Evolutionary conservation across 2,113 vertebrate genomes (phyloP).

Genomic region (Epinephelus lanceolatus): DNA sequence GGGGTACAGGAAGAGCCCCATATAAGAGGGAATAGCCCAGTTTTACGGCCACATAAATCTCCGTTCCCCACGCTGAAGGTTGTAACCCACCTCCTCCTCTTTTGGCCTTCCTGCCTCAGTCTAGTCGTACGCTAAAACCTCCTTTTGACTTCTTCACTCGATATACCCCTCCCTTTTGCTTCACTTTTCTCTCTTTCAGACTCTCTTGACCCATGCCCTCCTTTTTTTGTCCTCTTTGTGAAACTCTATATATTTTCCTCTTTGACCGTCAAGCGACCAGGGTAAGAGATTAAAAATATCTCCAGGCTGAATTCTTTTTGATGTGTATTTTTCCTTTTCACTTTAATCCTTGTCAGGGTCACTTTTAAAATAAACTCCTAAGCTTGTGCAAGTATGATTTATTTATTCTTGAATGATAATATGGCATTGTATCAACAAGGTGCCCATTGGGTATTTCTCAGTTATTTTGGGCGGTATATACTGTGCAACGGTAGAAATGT

Average conservation of each 20-base stretch:
- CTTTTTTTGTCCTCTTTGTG: not conserved
- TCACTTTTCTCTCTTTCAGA: constrained; percentile 36
- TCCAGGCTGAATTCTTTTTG: not conserved
- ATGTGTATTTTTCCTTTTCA: not conserved
- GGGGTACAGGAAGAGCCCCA: constrained; percentile 66
- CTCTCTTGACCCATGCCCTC: constrained; percentile 37
- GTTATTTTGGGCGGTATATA: not conserved
- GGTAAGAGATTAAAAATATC: constrained; percentile 23
- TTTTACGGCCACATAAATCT: constrained; percentile 81
- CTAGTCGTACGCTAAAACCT: constrained; percentile 5
- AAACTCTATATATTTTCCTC: not conserved
- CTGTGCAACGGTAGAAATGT: too few species aligned
- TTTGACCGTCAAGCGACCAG: constrained; percentile 8
- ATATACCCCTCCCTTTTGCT: constrained; percentile 29
- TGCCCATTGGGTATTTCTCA: not conserved
- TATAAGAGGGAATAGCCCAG: constrained; percentile 71
- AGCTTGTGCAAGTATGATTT: not conserved
- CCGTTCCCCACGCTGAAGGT: constrained; percentile 38
- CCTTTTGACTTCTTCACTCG: constrained; percentile 39
- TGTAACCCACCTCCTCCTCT: constrained; percentile 56
- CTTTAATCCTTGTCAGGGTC: not conserved
- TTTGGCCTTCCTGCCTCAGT: constrained; percentile 22
- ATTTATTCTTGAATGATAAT: not conserved
- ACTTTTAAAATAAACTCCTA: not conserved
- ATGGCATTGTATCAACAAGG: not conserved